Percentiles rank a stretch among this genome's conserved stretches.
phyloP scores from a whole-genome alignment of 1,140 invertebrate genomes.

The Cardiocondyla obscurior region DNA sequence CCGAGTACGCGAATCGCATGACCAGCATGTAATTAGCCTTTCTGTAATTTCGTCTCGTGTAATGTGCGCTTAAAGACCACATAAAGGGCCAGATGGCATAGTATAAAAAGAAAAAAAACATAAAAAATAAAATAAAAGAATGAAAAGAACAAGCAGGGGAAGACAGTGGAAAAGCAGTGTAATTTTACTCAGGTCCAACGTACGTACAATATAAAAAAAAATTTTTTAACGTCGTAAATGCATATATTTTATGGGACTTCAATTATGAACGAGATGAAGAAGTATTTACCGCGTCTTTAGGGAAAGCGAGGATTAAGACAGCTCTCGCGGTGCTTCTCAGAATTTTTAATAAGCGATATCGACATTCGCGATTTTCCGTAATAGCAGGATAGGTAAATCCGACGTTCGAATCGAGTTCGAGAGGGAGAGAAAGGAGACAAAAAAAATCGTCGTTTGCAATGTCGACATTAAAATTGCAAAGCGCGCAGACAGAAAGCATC shows the following conservation, averaged over 20 bases:
- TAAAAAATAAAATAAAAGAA: constrained; percentile 31
- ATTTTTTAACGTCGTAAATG: constrained; percentile 18
- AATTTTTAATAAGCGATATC: constrained; percentile 74
- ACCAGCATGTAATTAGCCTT: constrained; percentile 77
- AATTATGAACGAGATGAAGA: neutral
- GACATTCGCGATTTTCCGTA: constrained; percentile 41
- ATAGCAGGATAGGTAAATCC: constrained; percentile 64
- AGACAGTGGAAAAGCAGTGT: constrained; percentile 1
- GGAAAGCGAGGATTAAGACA: constrained; percentile 12
- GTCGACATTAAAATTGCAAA: constrained; percentile 77
- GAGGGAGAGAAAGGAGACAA: neutral
- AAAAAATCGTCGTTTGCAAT: constrained; percentile 64
- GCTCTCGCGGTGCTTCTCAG: neutral
- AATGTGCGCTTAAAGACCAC: constrained; percentile 31
- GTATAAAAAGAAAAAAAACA: constrained; percentile 50
- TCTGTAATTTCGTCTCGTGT: constrained; percentile 69
- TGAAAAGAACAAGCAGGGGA: neutral
- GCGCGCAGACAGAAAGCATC: constrained; percentile 49
- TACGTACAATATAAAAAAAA: constrained; percentile 32
- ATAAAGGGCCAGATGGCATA: constrained; percentile 47
- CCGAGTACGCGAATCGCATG: constrained; percentile 69
- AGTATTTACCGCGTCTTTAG: neutral
- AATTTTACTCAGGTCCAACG: constrained; percentile 59
- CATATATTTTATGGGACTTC: neutral
- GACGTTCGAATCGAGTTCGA: constrained; percentile 52